Conservation (phyloP, 2,888 invertebrate genomes). For the Tiliacea citrago region DNA sequence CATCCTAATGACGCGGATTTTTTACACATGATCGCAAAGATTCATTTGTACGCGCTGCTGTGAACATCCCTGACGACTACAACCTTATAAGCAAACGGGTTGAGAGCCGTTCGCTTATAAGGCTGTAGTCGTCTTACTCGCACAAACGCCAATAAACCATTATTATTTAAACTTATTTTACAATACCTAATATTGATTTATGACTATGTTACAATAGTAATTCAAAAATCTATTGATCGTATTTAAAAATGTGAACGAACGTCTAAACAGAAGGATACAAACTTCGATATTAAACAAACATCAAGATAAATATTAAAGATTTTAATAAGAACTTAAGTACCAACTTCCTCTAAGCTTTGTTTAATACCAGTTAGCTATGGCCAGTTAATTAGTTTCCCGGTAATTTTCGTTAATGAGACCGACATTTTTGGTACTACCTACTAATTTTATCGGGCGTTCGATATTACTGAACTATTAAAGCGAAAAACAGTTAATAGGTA, state of each 20-base stretch:
- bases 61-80: no score
- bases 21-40: no score
- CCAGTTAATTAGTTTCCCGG: slow-evolving; percentile 43
- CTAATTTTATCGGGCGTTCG: slow-evolving; percentile 33
- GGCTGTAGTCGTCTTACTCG: no score
- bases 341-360: slow-evolving; percentile 12
- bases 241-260: not conserved
- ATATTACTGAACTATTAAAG: slow-evolving; percentile 39
- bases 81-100: no score
- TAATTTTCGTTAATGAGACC: slow-evolving; percentile 36
- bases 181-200: no score
- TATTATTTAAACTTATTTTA: not conserved
- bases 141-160: no score
- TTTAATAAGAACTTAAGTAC: slow-evolving; percentile 27
- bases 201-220: no score
- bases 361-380: slow-evolving; percentile 26
- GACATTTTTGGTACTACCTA: slow-evolving; percentile 22
- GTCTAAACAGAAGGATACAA: not conserved
- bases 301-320: slow-evolving; percentile 18
- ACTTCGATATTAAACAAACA: slow-evolving; percentile 14
- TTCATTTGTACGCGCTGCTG: no score
- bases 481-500: slow-evolving; percentile 7
- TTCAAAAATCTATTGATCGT: no score
- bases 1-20: no score
- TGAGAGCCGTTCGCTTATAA: no score